Base-by-base conservation (phyloP, 2,888 invertebrate genomes). In the Nesidiocoris tenuis region DNA sequence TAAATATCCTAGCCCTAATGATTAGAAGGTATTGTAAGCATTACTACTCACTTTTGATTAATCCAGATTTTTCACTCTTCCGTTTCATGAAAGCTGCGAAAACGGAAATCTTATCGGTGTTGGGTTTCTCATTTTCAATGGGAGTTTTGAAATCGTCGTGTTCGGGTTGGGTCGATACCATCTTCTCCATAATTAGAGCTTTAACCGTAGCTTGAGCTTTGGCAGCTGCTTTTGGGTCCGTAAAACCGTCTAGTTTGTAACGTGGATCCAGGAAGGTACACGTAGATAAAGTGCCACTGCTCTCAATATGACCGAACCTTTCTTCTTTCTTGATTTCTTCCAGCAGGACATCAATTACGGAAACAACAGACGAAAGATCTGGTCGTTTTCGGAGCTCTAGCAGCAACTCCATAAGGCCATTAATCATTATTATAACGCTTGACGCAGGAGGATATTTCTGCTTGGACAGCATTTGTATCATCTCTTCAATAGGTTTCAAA, bases 161-260 rank as follows among this genome's bases (percentile, higher is more conserved):
- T n/a, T n/a, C n/a, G n/a, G n/a, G n/a, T n/a, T n/a, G n/a, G n/a
- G n/a, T n/a, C n/a, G n/a, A n/a, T n/a, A n/a, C n/a, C n/a, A n/a
- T n/a, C n/a, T n/a, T n/a, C n/a, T n/a, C n/a, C n/a, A n/a, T n/a
- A n/a, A n/a, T n/a, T n/a, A n/a, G n/a, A n/a, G n/a, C n/a, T n/a
- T n/a, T n/a, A n/a, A n/a, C n/a, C n/a, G n/a, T n/a, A n/a, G n/a
- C n/a, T n/a, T n/a, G n/a, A n/a, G n/a, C n/a, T n/a, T n/a, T n/a
- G n/a, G n/a, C n/a, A n/a, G n/a, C n/a, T 79, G n/a, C n/a, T n/a
- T n/a, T n/a, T n/a, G n/a, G n/a, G n/a, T n/a, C 74, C 71, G 55
- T 66, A 1, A 80, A 79, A 9, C 64, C 57, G n/a, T 68, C 68
- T n/a, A 68, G 55, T 21, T 57, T 54, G 19, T 18, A 68, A 12